phyloP scores from a whole-genome alignment of 2,797 vertebrate species.

The Okamejei kenojei region DNA sequence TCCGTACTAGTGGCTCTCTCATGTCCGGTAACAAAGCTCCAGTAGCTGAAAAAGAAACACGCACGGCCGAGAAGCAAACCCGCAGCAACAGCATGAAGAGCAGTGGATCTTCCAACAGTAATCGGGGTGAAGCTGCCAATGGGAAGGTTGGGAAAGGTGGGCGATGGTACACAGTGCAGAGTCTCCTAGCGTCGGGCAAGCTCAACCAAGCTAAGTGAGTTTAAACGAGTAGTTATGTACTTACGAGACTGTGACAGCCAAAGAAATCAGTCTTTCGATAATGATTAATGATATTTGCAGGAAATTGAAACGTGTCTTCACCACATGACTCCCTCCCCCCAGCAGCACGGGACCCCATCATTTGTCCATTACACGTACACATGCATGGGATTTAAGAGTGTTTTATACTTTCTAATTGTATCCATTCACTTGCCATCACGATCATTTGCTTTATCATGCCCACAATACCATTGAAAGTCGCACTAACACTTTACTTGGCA shows the following conservation, averaged over 20 bases:
- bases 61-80: slow-evolving; percentile 66
- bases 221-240: slow-evolving; percentile 40
- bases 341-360: neutral
- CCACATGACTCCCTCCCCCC: neutral
- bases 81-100: slow-evolving; percentile 66
- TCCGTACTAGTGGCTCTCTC: slow-evolving; percentile 75
- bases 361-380: slow-evolving; percentile 10
- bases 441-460: slow-evolving; percentile 7
- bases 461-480: slow-evolving; percentile 10
- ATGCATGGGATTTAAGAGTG: neutral
- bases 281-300: slow-evolving; percentile 7
- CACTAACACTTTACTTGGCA: slow-evolving; percentile 5
- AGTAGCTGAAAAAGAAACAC: slow-evolving; percentile 64
- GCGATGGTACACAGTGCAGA: slow-evolving; percentile 92
- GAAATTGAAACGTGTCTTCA: neutral
- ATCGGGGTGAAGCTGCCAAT: slow-evolving; percentile 78
- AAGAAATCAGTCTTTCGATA: slow-evolving; percentile 18
- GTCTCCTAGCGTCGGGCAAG: slow-evolving; percentile 90
- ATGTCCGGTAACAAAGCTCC: slow-evolving; percentile 78
- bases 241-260: slow-evolving; percentile 27
- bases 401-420: neutral
- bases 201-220: slow-evolving; percentile 96
- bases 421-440: neutral
- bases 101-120: slow-evolving; percentile 63
- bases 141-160: slow-evolving; percentile 78